Percentiles rank a stretch among this genome's conserved stretches.
These are phyloP conservation scores for Prosopocoilus inquinatus DNA, from an alignment of 2,888 invertebrate genomes.

Conservation along the genomic window DNA sequence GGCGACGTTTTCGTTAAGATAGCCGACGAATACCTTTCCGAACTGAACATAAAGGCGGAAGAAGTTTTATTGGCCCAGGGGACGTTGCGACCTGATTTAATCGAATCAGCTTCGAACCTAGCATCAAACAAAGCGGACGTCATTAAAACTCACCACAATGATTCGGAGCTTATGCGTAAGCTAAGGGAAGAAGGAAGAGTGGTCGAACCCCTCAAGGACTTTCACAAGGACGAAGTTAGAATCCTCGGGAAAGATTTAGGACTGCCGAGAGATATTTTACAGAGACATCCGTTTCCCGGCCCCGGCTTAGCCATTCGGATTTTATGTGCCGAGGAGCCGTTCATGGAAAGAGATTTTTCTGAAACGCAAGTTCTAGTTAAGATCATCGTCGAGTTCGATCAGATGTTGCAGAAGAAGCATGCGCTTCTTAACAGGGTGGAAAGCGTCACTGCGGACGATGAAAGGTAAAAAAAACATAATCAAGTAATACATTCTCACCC, in stretches of 20 bases:
- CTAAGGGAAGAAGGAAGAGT: conserved; percentile 78
- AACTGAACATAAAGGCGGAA: conserved; percentile 85
- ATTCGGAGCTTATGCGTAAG: conserved; percentile 86
- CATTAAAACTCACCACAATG: conserved; percentile 99
- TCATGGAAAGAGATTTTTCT: conserved; percentile 90
- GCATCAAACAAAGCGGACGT: conserved; percentile 85
- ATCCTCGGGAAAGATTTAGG: conserved; percentile 87
- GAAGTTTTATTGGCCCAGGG: conserved; percentile 94
- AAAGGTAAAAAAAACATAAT: conserved; percentile 55
- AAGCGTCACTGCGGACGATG: conserved; percentile 72
- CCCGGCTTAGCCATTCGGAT: conserved; percentile 97
- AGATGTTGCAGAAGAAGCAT: conserved; percentile 89
- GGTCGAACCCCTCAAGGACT: conserved; percentile 97
- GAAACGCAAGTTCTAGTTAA: conserved; percentile 95
- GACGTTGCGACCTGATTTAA: conserved; percentile 94
- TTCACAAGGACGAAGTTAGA: conserved; percentile 83
- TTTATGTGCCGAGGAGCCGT: conserved; percentile 93
- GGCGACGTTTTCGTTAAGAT: conserved; percentile 95
- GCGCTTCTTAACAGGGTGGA: conserved; percentile 85
- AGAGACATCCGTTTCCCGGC: conserved; percentile 97
- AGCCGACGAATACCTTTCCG: conserved; percentile 84
- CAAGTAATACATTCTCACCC: too few species aligned
- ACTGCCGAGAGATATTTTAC: conserved; percentile 80
- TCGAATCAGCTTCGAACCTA: conserved; percentile 91
- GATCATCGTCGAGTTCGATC: conserved; percentile 90